Evolutionary conservation across 37 sponge, comb jelly and placozoan genomes (phyloP).

Genomic region (Axinella damicornis): DNA sequence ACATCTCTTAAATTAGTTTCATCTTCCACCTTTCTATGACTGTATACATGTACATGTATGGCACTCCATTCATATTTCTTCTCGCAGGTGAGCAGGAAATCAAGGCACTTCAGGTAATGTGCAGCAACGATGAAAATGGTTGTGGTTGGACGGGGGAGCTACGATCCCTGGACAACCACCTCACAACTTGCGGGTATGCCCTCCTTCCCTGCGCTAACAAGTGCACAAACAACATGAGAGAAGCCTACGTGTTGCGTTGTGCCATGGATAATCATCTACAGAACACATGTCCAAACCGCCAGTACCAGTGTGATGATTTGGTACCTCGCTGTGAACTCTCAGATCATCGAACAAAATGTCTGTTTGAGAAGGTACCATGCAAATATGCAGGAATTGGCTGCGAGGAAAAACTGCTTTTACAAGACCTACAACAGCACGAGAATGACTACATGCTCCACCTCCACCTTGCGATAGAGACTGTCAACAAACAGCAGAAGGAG

Average conservation of each 20-base stretch:
- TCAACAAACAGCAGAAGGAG: slow-evolving; percentile 37
- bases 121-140: neutral
- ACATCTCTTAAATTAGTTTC: no score
- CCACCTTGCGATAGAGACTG: neutral
- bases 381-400: slow-evolving; percentile 33
- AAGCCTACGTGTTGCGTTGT: neutral
- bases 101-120: slow-evolving; percentile 16
- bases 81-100: slow-evolving; percentile 20
- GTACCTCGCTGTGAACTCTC: neutral
- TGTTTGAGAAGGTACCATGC: slow-evolving; percentile 24
- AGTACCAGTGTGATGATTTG: slow-evolving; percentile 36
- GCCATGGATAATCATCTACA: slow-evolving; percentile 6
- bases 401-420: neutral
- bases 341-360: neutral
- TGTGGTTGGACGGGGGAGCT: slow-evolving; percentile 49
- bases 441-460: slow-evolving; percentile 3
- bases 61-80: no score
- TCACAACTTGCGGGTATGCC: neutral
- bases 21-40: no score
- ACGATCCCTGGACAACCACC: slow-evolving; percentile 8
- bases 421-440: slow-evolving; percentile 32
- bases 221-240: neutral
- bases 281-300: slow-evolving; percentile 29
- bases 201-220: slow-evolving; percentile 33
- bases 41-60: no score